Conservation (phyloP, 2,113 vertebrate genomes). For the Ceyx margarethae region DNA sequence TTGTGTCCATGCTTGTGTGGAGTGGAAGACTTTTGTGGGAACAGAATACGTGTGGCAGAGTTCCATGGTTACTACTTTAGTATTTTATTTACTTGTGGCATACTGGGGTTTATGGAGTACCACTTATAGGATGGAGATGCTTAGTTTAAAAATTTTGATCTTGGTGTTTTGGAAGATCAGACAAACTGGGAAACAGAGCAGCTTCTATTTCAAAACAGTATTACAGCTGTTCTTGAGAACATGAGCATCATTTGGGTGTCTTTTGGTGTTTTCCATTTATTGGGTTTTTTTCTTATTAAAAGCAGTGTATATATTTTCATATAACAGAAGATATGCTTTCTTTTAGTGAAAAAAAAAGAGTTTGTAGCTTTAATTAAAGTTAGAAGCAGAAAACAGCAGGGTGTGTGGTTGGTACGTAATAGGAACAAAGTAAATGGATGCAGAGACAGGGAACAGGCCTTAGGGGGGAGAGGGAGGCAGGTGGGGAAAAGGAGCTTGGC, state of each 20-base stretch:
- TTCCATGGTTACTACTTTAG: not conserved
- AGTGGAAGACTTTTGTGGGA: not conserved
- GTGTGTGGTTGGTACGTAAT: not conserved
- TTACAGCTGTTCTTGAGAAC: not conserved
- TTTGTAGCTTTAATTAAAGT: not conserved
- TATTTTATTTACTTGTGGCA: not conserved
- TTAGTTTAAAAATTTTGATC: not conserved
- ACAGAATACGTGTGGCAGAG: accelerated
- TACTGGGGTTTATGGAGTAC: not conserved
- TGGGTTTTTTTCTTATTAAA: not conserved
- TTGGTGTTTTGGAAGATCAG: not conserved
- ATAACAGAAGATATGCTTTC: not conserved
- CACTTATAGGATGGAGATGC: not conserved
- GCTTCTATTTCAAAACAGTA: not conserved
- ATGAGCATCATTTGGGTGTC: not conserved
- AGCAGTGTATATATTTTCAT: not conserved
- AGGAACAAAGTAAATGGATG: not conserved
- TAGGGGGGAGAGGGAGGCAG: not conserved
- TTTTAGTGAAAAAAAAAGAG: not conserved
- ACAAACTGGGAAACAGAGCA: not conserved
- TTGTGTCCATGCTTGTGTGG: not conserved
- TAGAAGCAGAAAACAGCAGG: not conserved
- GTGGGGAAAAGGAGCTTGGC: not conserved
- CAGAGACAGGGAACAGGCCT: not conserved
- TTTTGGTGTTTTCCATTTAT: not conserved